Percentiles rank a stretch among this genome's conserved stretches.
phyloP scores from a whole-genome alignment of 2,888 invertebrate species.

The Tetrapedia diversipes region DNA sequence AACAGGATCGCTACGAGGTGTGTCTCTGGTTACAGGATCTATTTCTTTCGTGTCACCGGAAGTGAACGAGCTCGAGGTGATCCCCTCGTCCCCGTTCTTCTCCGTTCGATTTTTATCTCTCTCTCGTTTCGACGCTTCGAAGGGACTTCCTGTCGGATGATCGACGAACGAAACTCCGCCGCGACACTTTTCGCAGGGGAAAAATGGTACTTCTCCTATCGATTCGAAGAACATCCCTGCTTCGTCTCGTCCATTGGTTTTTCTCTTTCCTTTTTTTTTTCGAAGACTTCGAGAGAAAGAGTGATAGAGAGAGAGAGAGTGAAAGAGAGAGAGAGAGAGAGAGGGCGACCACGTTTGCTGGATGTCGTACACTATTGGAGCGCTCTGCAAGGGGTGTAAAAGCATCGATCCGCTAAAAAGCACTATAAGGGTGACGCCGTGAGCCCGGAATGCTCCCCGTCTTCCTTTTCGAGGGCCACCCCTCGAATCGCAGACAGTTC shows the following conservation, averaged over 20 bases:
- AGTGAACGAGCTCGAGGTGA: slow-evolving; percentile 33
- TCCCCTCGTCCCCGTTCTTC: slow-evolving; percentile 27
- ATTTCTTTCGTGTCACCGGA: slow-evolving; percentile 49
- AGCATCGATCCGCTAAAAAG: slow-evolving; percentile 77
- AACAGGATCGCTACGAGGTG: slow-evolving; percentile 31
- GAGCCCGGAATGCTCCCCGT: slow-evolving; percentile 65
- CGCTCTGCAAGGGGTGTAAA: slow-evolving; percentile 64
- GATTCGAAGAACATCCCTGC: slow-evolving; percentile 41
- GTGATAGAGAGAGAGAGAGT: slow-evolving; percentile 19
- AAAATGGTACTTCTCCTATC: slow-evolving; percentile 45
- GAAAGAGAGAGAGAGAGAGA: slow-evolving; percentile 15
- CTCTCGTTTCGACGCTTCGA: slow-evolving; percentile 38
- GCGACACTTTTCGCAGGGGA: slow-evolving; percentile 18
- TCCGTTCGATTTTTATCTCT: slow-evolving; percentile 32
- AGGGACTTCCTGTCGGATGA: slow-evolving; percentile 21
- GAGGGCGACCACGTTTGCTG: slow-evolving; percentile 51
- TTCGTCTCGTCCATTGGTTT: slow-evolving; percentile 17
- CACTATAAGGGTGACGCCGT: slow-evolving; percentile 68
- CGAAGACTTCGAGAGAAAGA: slow-evolving; percentile 39
- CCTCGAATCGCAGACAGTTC: neutral
- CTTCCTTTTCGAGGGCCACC: too few relatives aligned
- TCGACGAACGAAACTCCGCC: slow-evolving; percentile 26
- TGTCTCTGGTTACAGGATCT: slow-evolving; percentile 41
- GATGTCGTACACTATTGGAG: slow-evolving; percentile 56
- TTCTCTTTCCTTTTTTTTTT: slow-evolving; percentile 1